Evolutionary conservation across 2,113 vertebrate genomes (phyloP), one percentile per base, ranked within the genome.

Genomic region (Perca schrenkii): DNA sequence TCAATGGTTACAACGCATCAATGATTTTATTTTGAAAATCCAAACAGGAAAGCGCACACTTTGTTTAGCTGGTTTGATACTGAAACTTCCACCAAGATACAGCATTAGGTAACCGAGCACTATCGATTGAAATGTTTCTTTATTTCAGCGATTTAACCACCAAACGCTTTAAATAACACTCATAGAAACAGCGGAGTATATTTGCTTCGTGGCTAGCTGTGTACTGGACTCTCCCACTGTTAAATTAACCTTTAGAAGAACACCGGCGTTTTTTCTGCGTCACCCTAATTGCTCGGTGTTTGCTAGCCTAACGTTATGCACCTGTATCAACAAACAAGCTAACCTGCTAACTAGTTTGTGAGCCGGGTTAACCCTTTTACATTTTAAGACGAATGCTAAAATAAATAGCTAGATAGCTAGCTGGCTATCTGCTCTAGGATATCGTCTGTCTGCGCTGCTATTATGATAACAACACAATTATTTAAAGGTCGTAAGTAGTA

Each of bases 11-110:
- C 11, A 25, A 21, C 16, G 8, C 19, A 8, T 0, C 14, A 21
- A 17, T 4, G 0, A 4, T 78, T 46, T 65, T 88, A 81, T 79
- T 91, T 87, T 87, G 87, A 84, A 89, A 91, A 25, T 13, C 0
- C 0, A 5, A 22, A 80, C 40, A 61, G 79, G 90, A 83, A 89
- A 13, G 5, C 1, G 6, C 0, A 8, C 1, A 8, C 2, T 17
- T 5, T 13, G 1, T 4, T 0, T 3, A 21, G 40, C 40, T 4
- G n/a, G 62, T 16, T 61, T 56, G 8, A 53, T 28, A 21, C 0
- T 31, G 1, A 0, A 52, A 57, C 58, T 3, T 46, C 1, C n/a
- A 8, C 1, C 13, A 7, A n/a, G 36, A 56, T 2, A 52, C n/a
- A 70, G 16, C 40, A 70, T 46, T 46, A 46, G 62, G 34, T 56